phyloP scores from a whole-genome alignment of 2,888 invertebrate genomes.

The Megamerina dolium region DNA sequence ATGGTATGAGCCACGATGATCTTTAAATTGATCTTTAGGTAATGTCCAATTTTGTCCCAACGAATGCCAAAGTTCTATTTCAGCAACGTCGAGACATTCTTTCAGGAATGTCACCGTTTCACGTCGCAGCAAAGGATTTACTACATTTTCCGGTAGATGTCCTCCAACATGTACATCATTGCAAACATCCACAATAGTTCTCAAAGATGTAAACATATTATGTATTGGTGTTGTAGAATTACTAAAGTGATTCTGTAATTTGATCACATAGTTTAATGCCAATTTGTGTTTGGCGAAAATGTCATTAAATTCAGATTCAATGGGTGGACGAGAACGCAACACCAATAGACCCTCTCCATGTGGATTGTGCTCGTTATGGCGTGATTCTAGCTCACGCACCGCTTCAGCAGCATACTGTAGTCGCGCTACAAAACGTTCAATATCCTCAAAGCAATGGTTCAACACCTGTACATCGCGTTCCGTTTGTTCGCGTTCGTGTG shows the following conservation, averaged over 20 bases:
- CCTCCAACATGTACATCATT: constrained; percentile 78
- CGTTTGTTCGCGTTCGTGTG: constrained; percentile 85
- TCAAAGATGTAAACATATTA: constrained; percentile 94
- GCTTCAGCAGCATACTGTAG: constrained; percentile 96
- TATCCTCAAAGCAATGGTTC: constrained; percentile 97
- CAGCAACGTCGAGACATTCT: constrained; percentile 92
- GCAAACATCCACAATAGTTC: constrained; percentile 92
- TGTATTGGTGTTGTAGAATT: constrained; percentile 96
- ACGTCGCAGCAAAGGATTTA: constrained; percentile 82
- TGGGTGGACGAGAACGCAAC: constrained; percentile 90
- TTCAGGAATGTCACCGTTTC: constrained; percentile 90
- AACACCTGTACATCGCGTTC: constrained; percentile 92
- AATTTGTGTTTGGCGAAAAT: constrained; percentile 98
- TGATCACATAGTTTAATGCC: constrained; percentile 90
- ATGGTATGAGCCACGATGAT: constrained; percentile 82
- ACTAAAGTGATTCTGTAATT: constrained; percentile 92
- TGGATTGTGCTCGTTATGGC: constrained; percentile 60
- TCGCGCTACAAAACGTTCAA: constrained; percentile 95
- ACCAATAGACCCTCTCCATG: constrained; percentile 87
- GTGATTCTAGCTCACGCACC: constrained; percentile 80
- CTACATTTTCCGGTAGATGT: constrained; percentile 76
- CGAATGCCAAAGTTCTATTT: constrained; percentile 94
- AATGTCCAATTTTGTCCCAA: constrained; percentile 93
- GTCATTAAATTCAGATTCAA: constrained; percentile 92
- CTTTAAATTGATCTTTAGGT: constrained; percentile 91